phyloP scores from a whole-genome alignment of 1,140 invertebrate genomes.

The Cherax destructor region DNA sequence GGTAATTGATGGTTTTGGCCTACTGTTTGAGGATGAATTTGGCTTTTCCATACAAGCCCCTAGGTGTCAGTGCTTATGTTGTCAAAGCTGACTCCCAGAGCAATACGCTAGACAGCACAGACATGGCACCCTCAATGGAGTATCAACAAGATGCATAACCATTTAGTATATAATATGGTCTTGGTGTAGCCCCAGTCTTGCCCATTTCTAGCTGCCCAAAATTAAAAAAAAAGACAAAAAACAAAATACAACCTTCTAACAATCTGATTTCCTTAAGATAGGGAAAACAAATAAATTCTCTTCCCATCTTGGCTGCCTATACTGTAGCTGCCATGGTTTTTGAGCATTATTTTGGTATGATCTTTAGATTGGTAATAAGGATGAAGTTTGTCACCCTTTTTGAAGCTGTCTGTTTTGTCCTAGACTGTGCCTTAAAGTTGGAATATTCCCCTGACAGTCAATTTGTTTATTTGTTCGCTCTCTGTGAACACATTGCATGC shows the following conservation, averaged over 20 bases:
- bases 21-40: not conserved
- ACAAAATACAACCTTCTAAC: slow-evolving; percentile 15
- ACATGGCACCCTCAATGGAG: slow-evolving; percentile 2
- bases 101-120: not conserved
- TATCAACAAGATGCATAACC: slow-evolving; percentile 12
- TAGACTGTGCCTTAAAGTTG: slow-evolving; percentile 69
- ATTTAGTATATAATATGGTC: slow-evolving; percentile 33
- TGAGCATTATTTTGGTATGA: slow-evolving; percentile 36
- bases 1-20: not conserved
- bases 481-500: slow-evolving; percentile 66
- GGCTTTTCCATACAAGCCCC: not conserved
- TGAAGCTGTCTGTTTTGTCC: slow-evolving; percentile 50
- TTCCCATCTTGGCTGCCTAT: slow-evolving; percentile 26
- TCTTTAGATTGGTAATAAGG: slow-evolving; percentile 39
- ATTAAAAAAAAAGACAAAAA: not conserved
- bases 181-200: slow-evolving; percentile 52
- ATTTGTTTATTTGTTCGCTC: slow-evolving; percentile 54
- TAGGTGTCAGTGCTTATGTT: not conserved
- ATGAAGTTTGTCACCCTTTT: slow-evolving; percentile 53
- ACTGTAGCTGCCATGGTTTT: slow-evolving; percentile 15
- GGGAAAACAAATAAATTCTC: slow-evolving; percentile 14
- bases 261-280: slow-evolving; percentile 23
- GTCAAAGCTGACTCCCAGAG: not conserved
- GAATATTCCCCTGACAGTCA: slow-evolving; percentile 59
- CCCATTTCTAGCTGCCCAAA: slow-evolving; percentile 51